phyloP scores from a whole-genome alignment of 2,113 vertebrate species.

The Neolamprologus sp. region DNA sequence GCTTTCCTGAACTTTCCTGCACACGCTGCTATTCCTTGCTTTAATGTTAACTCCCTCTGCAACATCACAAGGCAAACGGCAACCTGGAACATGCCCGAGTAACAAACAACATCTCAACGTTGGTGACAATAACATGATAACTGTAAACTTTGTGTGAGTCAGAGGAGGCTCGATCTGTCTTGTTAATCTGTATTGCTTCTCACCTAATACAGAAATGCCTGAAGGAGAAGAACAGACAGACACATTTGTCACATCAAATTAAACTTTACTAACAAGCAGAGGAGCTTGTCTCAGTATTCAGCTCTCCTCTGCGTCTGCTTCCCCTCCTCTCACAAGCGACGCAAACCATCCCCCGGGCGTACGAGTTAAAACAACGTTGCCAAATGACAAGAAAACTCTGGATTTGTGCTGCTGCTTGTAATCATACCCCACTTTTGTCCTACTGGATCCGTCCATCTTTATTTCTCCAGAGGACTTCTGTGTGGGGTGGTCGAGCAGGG shows the following conservation, averaged over 20 bases:
- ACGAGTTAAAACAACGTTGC: not conserved
- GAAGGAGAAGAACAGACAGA: not conserved
- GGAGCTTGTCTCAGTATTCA: not conserved
- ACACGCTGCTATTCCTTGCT: not conserved
- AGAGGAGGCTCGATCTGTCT: not conserved
- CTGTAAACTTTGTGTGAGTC: not conserved
- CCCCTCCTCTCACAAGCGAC: not conserved
- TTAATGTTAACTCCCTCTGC: not conserved
- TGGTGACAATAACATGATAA: not conserved
- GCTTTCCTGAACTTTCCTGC: not conserved
- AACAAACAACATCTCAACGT: not conserved
- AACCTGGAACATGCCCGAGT: not conserved
- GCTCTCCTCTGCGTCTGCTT: not conserved
- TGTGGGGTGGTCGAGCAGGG: not conserved
- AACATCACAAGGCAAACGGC: not conserved
- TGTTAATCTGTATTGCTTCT: not conserved
- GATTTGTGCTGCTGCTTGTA: not conserved
- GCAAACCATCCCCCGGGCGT: not conserved
- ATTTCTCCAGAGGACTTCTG: not conserved
- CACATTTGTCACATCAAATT: slow-evolving; percentile 24
- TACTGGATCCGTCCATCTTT: not conserved
- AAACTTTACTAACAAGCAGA: not conserved
- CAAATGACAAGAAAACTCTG: not conserved
- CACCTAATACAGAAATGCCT: not conserved
- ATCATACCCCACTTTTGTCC: not conserved